Conservation (phyloP, 2,797 vertebrate genomes). For the Neopelma chrysocephalum region DNA sequence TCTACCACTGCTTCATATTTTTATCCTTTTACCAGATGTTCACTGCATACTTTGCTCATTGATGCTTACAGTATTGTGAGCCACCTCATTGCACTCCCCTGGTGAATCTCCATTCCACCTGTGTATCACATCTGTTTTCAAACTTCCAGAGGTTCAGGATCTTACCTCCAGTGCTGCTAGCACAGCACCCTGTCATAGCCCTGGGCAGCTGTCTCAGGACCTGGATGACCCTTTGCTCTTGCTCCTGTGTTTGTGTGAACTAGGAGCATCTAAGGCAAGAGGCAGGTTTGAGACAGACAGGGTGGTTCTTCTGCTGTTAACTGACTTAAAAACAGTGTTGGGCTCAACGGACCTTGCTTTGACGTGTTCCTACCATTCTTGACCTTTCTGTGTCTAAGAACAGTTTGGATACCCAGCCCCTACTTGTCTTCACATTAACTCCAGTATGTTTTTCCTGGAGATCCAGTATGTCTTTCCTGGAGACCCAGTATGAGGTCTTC, state of each 20-base stretch:
- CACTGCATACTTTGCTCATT: not conserved
- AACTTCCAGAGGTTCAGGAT: not conserved
- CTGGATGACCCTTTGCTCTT: not conserved
- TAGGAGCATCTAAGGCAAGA: not conserved
- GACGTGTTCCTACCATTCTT: not conserved
- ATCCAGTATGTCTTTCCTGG: not conserved
- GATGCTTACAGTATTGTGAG: not conserved
- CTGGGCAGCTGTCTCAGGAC: not conserved
- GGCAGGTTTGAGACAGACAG: not conserved
- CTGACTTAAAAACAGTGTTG: not conserved
- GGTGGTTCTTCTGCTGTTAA: not conserved
- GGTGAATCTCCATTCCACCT: not conserved
- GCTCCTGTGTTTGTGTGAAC: not conserved
- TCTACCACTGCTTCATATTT: not conserved
- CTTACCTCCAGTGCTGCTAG: not conserved
- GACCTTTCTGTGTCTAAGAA: not conserved
- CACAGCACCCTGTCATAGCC: not conserved
- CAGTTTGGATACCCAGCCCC: not conserved
- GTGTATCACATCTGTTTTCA: not conserved
- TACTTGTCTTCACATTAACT: not conserved
- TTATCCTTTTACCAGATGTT: not conserved
- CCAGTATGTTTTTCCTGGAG: not conserved
- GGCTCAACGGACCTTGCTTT: not conserved
- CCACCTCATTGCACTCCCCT: not conserved
- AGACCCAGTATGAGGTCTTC: not conserved